phyloP scores from a whole-genome alignment of 2,888 invertebrate species.

The Neoscelio sp. region DNA sequence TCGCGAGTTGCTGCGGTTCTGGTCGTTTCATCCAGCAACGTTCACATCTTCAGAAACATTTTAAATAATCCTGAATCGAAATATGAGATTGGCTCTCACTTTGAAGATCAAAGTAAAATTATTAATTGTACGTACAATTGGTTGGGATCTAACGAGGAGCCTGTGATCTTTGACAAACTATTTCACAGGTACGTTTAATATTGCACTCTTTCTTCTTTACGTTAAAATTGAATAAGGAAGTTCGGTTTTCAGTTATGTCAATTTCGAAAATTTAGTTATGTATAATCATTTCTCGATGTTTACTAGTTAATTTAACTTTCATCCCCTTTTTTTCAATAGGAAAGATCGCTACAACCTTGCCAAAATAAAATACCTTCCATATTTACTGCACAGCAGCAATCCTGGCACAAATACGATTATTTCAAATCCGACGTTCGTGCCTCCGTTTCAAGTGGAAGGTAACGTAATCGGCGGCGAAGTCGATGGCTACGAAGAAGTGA shows the following conservation, averaged over 20 bases:
- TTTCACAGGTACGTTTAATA: conserved; percentile 86
- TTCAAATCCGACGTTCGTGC: conserved; percentile 90
- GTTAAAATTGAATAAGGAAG: too few relatives aligned
- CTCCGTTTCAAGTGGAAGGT: conserved; percentile 89
- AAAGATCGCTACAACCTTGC: conserved; percentile 98
- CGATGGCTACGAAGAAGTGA: conserved; percentile 93
- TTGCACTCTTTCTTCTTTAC: too few relatives aligned
- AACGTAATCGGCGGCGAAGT: conserved; percentile 95
- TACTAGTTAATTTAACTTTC: too few relatives aligned
- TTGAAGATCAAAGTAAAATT: conserved; percentile 95
- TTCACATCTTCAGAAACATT: conserved; percentile 94
- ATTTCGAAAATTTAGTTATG: background rate
- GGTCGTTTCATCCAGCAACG: conserved; percentile 95
- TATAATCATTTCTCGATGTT: conserved; percentile 6
- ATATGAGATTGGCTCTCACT: conserved; percentile 97
- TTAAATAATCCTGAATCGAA: conserved; percentile 95
- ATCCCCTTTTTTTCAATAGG: conserved; percentile 82
- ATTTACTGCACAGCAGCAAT: conserved; percentile 94
- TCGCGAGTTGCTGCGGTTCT: conserved; percentile 96
- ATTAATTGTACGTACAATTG: conserved; percentile 98
- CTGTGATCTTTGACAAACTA: conserved; percentile 89
- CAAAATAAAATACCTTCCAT: conserved; percentile 95
- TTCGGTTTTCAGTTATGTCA: background rate
- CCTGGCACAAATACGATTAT: conserved; percentile 94
- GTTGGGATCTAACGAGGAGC: conserved; percentile 91